These are phyloP conservation scores for Acheta domesticus DNA, from an alignment of 2,888 invertebrate species.

Conservation along the genomic window DNA sequence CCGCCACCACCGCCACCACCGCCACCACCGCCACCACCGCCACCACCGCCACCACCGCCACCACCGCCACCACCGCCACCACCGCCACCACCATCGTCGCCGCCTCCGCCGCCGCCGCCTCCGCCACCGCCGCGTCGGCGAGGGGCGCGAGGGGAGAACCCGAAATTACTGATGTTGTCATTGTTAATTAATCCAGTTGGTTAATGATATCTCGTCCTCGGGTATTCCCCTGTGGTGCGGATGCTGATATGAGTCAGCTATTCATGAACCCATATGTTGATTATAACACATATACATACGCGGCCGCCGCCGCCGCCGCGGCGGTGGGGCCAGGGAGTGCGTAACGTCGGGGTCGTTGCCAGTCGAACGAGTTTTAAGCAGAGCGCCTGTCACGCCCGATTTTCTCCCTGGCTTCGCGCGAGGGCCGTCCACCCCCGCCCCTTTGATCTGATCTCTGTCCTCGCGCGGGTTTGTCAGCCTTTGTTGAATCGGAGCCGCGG, in stretches of 20 bases:
- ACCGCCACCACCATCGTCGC: neutral
- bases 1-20: neutral
- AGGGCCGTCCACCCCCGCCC: no score
- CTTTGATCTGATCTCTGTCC: no score
- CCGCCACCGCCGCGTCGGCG: neutral
- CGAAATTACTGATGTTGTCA: slow-evolving; percentile 18
- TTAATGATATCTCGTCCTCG: slow-evolving; percentile 10
- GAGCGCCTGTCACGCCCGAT: neutral
- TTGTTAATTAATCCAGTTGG: slow-evolving; percentile 18
- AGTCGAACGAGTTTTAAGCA: neutral
- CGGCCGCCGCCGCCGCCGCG: neutral
- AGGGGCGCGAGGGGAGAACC: neutral
- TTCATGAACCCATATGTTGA: slow-evolving; percentile 18
- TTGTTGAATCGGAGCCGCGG: no score
- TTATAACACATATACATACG: neutral
- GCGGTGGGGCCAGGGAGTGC: neutral
- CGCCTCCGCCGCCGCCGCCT: neutral
- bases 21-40: neutral
- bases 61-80: neutral
- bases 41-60: neutral
- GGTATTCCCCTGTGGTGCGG: neutral
- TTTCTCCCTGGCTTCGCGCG: slow-evolving; percentile 3
- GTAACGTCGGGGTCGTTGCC: neutral
- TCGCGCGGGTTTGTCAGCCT: no score
- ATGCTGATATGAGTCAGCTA: slow-evolving; percentile 18